Base-by-base conservation (phyloP, 53 echinoderm and acorn worm genomes). In the Stichopus horrens region DNA sequence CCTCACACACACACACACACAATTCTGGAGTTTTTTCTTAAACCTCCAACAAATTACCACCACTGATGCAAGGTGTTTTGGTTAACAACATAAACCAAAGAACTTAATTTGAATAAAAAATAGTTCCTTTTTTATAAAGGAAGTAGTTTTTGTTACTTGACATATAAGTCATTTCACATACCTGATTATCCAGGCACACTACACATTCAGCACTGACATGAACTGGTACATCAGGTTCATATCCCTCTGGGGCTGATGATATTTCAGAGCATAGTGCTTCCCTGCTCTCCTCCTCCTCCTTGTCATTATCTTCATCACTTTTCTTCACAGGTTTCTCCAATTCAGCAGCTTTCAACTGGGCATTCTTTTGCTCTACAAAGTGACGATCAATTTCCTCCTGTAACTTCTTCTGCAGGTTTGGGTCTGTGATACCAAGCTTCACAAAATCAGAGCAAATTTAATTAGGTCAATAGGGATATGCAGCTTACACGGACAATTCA, bases 161-260 rank as follows among this genome's bases (percentile, higher is more conserved):
- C 11, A 66, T 2, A 14, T 18, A 66, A n/a, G 5, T 37, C 37
- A 37, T 37, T 37, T 37, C 54, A 90, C 99, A 93, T 83, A 99
- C 99, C 79, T 94, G 91, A 76, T 76, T 92, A 54, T 99, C 96
- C 92, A 99, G 87, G 23, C 99, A 99, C 56, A 99, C 85, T 21
- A 99, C 99, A 86, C 99, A 99, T 78, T 99, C 99, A 21, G 93
- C 92, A 65, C 89, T 99, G 75, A 99, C 93, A 63, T 93, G 88
- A 21, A 95, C 93, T 0, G 96, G 96, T 23, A 99, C 94, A 9
- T 99, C 94, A 16, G 78, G 89, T 53, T 54, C 76, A 86, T 89
- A 83, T 0, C 86, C 93, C 54, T 88, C 89, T 7, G 88, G 87
- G 0, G 87, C 81, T 21, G 76, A 71, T 21, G 87, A 85, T 20